phyloP scores from a whole-genome alignment of 92 coral and sea anemone species.

The Parazoanthus atlanticus region DNA sequence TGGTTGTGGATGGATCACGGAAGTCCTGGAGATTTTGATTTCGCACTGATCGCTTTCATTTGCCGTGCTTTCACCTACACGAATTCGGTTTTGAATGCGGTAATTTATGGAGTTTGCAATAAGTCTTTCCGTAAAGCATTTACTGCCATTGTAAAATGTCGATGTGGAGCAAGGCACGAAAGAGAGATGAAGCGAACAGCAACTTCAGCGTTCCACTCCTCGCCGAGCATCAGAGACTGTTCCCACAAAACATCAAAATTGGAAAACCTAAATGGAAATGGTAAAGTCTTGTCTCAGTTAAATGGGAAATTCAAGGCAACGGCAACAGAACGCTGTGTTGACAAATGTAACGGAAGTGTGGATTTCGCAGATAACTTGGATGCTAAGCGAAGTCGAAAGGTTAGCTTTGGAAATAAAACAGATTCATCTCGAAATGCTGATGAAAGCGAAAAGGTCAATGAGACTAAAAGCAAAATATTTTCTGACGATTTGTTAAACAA shows the following conservation, averaged over 20 bases:
- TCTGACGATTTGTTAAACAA: neutral
- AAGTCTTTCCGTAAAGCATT: constrained; percentile 74
- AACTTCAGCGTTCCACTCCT: neutral
- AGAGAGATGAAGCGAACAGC: constrained; percentile 38
- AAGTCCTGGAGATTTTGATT: constrained; percentile 57
- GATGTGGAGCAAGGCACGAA: constrained; percentile 67
- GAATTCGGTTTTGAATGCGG: constrained; percentile 80
- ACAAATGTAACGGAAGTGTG: neutral
- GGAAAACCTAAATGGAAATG: neutral
- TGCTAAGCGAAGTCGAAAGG: neutral
- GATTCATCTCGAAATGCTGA: neutral
- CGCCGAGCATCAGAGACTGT: neutral
- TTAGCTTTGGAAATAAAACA: constrained; percentile 4
- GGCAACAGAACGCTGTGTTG: no score
- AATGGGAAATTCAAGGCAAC: neutral
- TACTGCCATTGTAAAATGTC: constrained; percentile 60
- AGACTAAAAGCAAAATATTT: neutral
- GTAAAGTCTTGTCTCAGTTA: neutral
- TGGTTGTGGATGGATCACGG: constrained; percentile 79
- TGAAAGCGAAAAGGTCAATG: neutral
- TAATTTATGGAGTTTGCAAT: constrained; percentile 84
- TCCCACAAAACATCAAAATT: neutral
- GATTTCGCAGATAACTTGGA: no score
- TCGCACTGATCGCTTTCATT: constrained; percentile 63
- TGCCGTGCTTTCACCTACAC: constrained; percentile 90